A percentile compares a stretch with the other conserved stretches of the same genome.
These are phyloP conservation scores for Periophthalmus modestus DNA, from an alignment of 2,113 vertebrate genomes.

Conservation along the genomic window DNA sequence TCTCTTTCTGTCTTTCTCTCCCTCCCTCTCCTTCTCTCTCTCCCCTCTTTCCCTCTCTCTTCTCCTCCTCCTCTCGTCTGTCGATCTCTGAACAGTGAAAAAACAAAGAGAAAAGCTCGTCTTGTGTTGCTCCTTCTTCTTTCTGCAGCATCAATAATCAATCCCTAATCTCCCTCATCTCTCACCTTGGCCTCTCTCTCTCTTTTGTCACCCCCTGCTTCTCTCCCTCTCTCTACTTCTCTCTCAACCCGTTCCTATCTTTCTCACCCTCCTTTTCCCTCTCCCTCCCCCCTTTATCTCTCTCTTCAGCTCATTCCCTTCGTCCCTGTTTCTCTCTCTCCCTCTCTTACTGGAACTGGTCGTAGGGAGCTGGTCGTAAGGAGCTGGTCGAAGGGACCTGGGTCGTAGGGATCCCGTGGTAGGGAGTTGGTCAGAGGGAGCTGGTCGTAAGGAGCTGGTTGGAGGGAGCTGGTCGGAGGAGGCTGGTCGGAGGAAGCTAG, in stretches of 20 bases:
- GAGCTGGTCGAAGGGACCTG: too few species aligned
- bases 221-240: neutral
- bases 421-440: too few species aligned
- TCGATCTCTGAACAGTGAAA: conserved; percentile 31
- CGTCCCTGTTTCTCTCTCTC: conserved; percentile 1
- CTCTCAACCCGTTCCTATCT: neutral
- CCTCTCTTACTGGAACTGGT: too few species aligned
- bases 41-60: too few species aligned
- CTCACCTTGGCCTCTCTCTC: conserved; percentile 23
- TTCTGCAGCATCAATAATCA: conserved; percentile 66
- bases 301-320: neutral
- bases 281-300: conserved; percentile 40
- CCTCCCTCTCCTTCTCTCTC: too few species aligned
- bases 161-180: conserved; percentile 63
- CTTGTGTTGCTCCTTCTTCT: conserved; percentile 48
- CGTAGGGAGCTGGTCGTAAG: too few species aligned
- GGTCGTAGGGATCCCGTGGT: too few species aligned
- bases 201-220: neutral
- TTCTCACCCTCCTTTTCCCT: neutral
- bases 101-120: conserved; percentile 56
- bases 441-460: too few species aligned
- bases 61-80: conserved; percentile 1
- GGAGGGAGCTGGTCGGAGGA: too few species aligned
- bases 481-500: too few species aligned
- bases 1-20: too few species aligned